These are phyloP conservation scores for Cyclura pinguis DNA, from an alignment of 2,797 vertebrate species.

Conservation along the genomic window DNA sequence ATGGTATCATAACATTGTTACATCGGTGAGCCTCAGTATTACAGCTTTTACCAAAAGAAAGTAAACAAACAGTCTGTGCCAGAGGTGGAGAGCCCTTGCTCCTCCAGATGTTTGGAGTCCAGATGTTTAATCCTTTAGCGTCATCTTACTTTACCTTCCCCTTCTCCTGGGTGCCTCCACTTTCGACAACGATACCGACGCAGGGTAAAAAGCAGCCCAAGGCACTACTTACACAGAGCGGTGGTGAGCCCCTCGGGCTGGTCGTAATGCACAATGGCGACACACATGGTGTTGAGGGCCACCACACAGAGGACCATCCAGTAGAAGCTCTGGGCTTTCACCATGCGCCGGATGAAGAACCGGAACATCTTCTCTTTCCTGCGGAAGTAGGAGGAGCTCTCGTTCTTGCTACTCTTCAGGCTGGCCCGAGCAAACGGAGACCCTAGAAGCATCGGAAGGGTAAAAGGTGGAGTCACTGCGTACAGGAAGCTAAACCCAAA, in stretches of 20 bases:
- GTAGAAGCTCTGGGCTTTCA: conserved; percentile 98
- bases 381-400: conserved; percentile 91
- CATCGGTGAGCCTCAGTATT: too few relatives aligned
- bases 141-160: too few relatives aligned
- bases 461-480: conserved; percentile 49
- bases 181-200: too few relatives aligned
- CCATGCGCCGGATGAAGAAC: conserved; percentile 95
- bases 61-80: too few relatives aligned
- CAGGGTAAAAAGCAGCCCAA: too few relatives aligned
- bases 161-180: background rate
- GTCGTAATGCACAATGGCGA: conserved; percentile 96
- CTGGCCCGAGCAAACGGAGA: conserved; percentile 93
- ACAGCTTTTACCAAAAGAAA: too few relatives aligned
- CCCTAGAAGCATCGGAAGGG: conserved; percentile 76
- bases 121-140: too few relatives aligned
- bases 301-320: conserved; percentile 95
- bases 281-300: conserved; percentile 93
- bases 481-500: rapidly evolving
- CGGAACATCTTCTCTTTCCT: conserved; percentile 96
- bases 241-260: conserved; percentile 94
- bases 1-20: too few relatives aligned
- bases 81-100: too few relatives aligned
- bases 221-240: conserved; percentile 87
- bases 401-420: conserved; percentile 91
- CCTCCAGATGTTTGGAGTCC: too few relatives aligned